These are phyloP conservation scores for Campoletis sonorensis DNA, from an alignment of 1,140 invertebrate species.

Conservation along the genomic window DNA sequence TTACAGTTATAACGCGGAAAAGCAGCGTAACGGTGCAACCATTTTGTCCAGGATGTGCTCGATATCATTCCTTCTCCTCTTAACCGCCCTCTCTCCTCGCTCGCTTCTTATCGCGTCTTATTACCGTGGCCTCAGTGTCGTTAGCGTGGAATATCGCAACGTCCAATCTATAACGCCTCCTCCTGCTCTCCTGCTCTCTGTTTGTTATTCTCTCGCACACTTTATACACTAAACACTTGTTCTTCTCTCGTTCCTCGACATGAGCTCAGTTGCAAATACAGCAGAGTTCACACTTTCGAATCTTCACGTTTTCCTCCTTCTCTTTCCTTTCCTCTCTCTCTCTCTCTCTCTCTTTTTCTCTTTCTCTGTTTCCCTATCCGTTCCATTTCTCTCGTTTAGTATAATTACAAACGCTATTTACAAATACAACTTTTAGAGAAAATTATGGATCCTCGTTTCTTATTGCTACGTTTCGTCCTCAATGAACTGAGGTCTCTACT, in stretches of 20 bases:
- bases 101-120: slow-evolving; percentile 7
- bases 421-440: slow-evolving; percentile 1
- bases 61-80: neutral
- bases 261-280: neutral
- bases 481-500: neutral
- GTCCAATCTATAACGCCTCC: neutral
- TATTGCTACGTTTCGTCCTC: neutral
- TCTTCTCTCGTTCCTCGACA: neutral
- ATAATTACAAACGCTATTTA: slow-evolving; percentile 10
- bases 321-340: too few species aligned
- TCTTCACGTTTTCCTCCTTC: neutral
- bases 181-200: too few species aligned
- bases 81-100: neutral
- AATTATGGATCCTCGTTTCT: slow-evolving; percentile 5
- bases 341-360: too few species aligned
- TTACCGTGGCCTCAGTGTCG: neutral
- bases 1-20: slow-evolving; percentile 25
- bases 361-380: too few species aligned
- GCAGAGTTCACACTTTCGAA: neutral
- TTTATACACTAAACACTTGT: neutral
- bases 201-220: neutral
- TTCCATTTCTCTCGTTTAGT: neutral
- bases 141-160: slow-evolving; percentile 9
- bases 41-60: neutral
- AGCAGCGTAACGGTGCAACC: neutral